These are phyloP conservation scores for Rhynchonycteris naso DNA, from an alignment of 2,797 vertebrate genomes.

Conservation along the genomic window DNA sequence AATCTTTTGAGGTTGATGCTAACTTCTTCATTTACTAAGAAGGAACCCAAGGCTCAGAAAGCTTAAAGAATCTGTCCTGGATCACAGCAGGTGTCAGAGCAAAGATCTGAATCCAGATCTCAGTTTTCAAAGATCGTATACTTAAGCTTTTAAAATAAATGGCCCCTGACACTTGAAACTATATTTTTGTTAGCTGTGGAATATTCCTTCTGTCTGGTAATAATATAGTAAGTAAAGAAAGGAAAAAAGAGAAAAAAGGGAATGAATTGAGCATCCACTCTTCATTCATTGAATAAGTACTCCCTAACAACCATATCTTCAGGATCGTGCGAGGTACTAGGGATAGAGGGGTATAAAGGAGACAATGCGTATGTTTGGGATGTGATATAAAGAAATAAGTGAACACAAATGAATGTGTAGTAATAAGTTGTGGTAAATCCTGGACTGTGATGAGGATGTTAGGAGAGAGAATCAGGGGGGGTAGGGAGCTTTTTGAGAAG, in stretches of 20 bases:
- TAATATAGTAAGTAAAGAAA: conserved; percentile 1
- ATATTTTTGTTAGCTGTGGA: conserved; percentile 23
- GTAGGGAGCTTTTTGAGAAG: not conserved
- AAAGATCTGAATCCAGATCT: conserved; percentile 30
- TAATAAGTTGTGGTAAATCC: not conserved
- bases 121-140: conserved; percentile 15
- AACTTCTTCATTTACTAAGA: conserved; percentile 17
- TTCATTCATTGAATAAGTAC: conserved; percentile 15
- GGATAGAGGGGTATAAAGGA: not conserved
- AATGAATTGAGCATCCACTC: not conserved
- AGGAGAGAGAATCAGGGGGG: not conserved
- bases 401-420: not conserved
- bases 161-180: not conserved
- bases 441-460: not conserved
- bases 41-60: conserved; percentile 5
- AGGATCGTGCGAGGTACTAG: not conserved
- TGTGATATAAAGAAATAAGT: not conserved
- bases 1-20: conserved; percentile 32
- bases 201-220: not conserved
- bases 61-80: not conserved
- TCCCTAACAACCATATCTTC: not conserved
- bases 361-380: not conserved
- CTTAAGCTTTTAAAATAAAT: not conserved
- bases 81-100: conserved; percentile 13
- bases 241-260: not conserved